Evolutionary conservation across 1,140 invertebrate genomes (phyloP), one percentile per base, ranked within the genome.

Genomic region (Dinoponera quadriceps): DNA sequence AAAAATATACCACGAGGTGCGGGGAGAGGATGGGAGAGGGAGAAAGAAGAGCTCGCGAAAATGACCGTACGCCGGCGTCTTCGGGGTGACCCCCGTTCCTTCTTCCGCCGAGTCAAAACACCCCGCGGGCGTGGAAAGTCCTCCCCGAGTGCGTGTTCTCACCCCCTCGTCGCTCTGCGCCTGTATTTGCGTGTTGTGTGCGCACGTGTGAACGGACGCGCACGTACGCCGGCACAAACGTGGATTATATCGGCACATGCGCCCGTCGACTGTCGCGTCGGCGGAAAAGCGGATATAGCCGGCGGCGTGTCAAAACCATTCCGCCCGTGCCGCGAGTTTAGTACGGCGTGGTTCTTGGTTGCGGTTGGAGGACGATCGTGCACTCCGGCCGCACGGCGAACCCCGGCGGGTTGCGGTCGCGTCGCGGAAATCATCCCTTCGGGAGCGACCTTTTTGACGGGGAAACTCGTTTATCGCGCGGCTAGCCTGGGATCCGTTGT

Each of bases 161-260:
- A 20, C 18, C 62, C 44, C 44, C 66, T 66, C 54, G n/a, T 59
- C 68, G 48, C 27, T 22, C 7, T 77, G 81, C 86, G 68, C 3
- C 49, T 77, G 49, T 44, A 44, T 44, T 2, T 33, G 29, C 11
- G 38, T 44, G 9, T 33, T 9, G 38, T 44, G 38, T 11, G 77
- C 69, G 73, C 60, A 83, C 66, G 73, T 69, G 62, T 71, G 78
- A 48, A 68, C 48, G 60, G 22, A 60, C 18, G 33, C 18, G 20
- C 38, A 55, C 54, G 54, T 57, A n/a, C 73, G 74, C 82, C 48
- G 83, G 60, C 86, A 82, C 25, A 59, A 85, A 86, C 87, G 87
- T 89, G 90, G 92, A 92, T 93, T 93, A 93, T 93, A 93, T 93
- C 90, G 93, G 92, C 92, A 93, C 92, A 93, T 93, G 92, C 92